Conservation (phyloP, 1,140 invertebrate species). For the Lethrus apterus region DNA sequence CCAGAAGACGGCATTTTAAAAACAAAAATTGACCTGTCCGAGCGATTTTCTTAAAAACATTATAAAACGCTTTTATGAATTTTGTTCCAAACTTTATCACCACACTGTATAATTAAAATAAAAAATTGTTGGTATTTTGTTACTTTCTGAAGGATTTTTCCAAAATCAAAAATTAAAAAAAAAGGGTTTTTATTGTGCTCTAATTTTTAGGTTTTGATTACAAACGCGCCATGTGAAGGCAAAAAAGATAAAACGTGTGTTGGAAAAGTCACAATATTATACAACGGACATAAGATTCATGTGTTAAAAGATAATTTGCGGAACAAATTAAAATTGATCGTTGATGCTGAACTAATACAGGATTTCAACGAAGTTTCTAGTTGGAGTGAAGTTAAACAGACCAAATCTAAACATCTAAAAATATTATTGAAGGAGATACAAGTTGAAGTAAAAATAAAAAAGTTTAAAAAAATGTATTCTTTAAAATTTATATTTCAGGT, state of each 20-base stretch:
- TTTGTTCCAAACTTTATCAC: too few species aligned
- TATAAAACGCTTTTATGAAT: too few species aligned
- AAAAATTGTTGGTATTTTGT: too few species aligned
- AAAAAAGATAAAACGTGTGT: constrained; percentile 47
- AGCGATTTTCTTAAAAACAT: too few species aligned
- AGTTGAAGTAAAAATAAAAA: constrained; percentile 33
- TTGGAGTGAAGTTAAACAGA: constrained; percentile 41
- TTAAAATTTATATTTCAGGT: constrained; percentile 35
- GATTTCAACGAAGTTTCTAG: constrained; percentile 35
- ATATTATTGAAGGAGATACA: constrained; percentile 42
- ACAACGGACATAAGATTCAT: constrained; percentile 49
- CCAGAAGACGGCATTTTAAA: too few species aligned
- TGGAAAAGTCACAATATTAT: constrained; percentile 55
- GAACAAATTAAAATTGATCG: constrained; percentile 31
- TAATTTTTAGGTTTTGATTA: constrained; percentile 49
- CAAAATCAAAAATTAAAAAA: too few species aligned
- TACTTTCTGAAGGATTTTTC: too few species aligned
- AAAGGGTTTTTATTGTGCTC: not conserved
- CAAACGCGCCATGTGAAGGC: constrained; percentile 52
- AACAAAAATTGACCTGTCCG: too few species aligned
- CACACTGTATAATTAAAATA: too few species aligned
- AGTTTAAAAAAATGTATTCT: not conserved
- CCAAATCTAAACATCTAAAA: constrained; percentile 38
- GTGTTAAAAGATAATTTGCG: constrained; percentile 25
- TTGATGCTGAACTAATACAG: constrained; percentile 38